A percentile compares a stretch with the other conserved stretches of the same genome.
Conservation (phyloP, 2,797 vertebrate genomes). For the Microctenopoma lineatum region DNA sequence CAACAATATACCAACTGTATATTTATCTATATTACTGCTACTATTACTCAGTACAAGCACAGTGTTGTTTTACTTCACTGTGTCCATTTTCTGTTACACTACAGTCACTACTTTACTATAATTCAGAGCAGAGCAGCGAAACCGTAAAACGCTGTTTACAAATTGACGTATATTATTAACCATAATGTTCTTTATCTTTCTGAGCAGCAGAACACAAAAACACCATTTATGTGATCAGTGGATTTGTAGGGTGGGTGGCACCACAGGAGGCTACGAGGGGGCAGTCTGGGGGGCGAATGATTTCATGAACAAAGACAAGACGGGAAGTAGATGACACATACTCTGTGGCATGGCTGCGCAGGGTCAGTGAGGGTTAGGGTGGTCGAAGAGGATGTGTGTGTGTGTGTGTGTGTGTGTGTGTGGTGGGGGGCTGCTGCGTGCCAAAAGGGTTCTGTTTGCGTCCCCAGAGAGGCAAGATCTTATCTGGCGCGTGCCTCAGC, state of each 20-base stretch:
- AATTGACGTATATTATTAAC: not conserved
- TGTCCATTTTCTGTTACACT: too few relatives aligned
- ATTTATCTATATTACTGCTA: not conserved
- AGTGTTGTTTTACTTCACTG: too few relatives aligned
- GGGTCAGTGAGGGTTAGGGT: conserved; percentile 46
- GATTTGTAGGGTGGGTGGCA: conserved; percentile 26
- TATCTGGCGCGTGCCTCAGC: conserved; percentile 90
- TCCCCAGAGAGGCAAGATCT: conserved; percentile 85
- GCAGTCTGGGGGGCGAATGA: conserved; percentile 38
- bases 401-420: conserved; percentile 14
- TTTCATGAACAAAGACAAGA: conserved; percentile 60
- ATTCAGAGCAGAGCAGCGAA: too few relatives aligned
- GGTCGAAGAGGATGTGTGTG: conserved; percentile 49
- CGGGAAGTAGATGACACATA: conserved; percentile 63
- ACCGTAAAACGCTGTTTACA: not conserved
- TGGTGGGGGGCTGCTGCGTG: conserved; percentile 61
- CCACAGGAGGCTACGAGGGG: conserved; percentile 27
- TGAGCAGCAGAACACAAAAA: not conserved
- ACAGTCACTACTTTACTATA: too few relatives aligned
- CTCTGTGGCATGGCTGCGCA: conserved; percentile 39
- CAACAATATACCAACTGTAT: not conserved
- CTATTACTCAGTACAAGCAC: not conserved
- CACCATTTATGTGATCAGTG: not conserved
- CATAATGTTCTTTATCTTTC: not conserved
- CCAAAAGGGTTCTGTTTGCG: conserved; percentile 84